Conservation (phyloP, 2,113 vertebrate species). For the Dicrurus megarhynchus region DNA sequence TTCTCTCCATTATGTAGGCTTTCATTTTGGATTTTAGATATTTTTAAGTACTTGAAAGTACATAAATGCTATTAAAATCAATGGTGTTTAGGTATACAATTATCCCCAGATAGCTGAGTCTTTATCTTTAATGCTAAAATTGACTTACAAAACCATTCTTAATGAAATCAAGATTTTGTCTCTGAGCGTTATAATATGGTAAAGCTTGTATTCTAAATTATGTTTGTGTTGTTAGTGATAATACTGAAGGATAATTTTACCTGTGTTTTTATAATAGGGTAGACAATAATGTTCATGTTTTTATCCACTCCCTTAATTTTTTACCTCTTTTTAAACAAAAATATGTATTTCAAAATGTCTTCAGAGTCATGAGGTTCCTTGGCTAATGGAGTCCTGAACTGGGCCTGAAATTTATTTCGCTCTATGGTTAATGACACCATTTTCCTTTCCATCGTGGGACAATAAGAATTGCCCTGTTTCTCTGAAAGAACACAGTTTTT, state of each 20-base stretch:
- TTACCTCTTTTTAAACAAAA: background rate
- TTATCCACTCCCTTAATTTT: background rate
- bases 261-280: background rate
- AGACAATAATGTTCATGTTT: background rate
- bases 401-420: background rate
- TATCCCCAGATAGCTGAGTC: background rate
- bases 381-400: background rate
- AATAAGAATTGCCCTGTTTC: background rate
- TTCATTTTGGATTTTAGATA: background rate
- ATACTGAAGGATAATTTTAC: background rate
- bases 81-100: background rate
- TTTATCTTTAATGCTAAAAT: background rate
- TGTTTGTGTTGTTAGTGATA: background rate
- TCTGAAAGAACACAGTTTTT: background rate
- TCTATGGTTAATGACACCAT: background rate
- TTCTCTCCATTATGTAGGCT: background rate
- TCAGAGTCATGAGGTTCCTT: background rate
- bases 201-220: background rate
- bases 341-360: background rate
- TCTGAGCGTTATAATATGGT: background rate
- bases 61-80: background rate
- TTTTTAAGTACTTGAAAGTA: background rate
- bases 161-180: background rate
- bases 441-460: conserved; percentile 6
- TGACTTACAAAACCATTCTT: background rate